Conservation (phyloP, 2,113 vertebrate genomes). For the Pavo muticus region DNA sequence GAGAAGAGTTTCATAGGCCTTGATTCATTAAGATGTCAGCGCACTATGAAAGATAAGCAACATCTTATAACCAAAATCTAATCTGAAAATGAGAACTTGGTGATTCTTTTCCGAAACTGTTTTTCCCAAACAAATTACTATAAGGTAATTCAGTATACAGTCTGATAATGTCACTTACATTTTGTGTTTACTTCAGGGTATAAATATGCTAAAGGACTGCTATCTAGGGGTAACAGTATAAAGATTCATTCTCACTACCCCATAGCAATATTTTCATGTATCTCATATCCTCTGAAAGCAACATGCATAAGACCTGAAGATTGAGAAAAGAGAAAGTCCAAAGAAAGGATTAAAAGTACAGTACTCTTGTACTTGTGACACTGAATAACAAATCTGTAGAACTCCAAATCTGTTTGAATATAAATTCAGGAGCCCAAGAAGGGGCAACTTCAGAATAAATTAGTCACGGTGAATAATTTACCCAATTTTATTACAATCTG, state of each 20-base stretch:
- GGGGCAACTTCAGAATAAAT: constrained; percentile 37
- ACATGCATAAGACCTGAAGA: neutral
- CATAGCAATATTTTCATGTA: neutral
- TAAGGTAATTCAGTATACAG: neutral
- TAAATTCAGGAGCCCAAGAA: constrained; percentile 39
- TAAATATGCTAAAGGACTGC: neutral
- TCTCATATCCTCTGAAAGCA: neutral
- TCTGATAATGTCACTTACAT: neutral
- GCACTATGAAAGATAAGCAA: neutral
- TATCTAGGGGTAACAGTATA: neutral
- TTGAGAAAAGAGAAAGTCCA: neutral
- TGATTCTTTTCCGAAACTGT: neutral
- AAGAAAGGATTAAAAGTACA: neutral
- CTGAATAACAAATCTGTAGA: constrained; percentile 9
- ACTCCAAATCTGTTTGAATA: constrained; percentile 31
- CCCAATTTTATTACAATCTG: constrained; percentile 26
- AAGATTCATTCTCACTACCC: neutral
- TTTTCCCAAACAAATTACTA: neutral
- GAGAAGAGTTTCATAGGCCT: neutral
- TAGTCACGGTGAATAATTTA: constrained; percentile 38
- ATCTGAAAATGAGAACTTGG: neutral
- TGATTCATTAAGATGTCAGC: neutral
- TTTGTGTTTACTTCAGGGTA: neutral
- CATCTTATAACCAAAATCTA: neutral
- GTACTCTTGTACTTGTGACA: constrained; percentile 17